Evolutionary conservation across 2,888 invertebrate species (phyloP).

Genomic region (Melangyna quadrimaculata): DNA sequence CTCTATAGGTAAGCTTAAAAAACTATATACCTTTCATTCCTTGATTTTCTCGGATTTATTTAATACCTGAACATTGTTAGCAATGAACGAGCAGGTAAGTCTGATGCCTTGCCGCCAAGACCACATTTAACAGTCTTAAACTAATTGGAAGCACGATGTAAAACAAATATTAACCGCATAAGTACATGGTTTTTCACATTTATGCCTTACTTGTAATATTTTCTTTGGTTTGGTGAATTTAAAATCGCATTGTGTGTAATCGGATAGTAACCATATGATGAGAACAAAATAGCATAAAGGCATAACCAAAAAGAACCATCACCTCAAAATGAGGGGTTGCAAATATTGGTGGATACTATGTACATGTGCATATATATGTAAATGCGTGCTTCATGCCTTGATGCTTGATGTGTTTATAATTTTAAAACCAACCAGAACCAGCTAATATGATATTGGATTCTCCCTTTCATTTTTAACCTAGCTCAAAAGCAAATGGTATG

Average conservation of each 20-base stretch:
- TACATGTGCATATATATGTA: no score
- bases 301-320: constrained; percentile 10
- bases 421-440: no score
- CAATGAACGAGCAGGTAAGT: neutral
- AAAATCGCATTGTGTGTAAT: constrained; percentile 29
- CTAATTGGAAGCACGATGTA: constrained; percentile 17
- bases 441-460: neutral
- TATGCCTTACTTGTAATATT: constrained; percentile 57
- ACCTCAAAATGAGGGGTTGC: constrained; percentile 1
- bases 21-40: neutral
- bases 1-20: neutral
- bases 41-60: constrained; percentile 6
- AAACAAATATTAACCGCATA: constrained; percentile 37
- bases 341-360: neutral
- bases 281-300: constrained; percentile 13
- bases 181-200: constrained; percentile 15
- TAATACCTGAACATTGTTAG: neutral
- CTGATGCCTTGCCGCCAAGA: neutral
- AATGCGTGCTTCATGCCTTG: no score
- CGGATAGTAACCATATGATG: constrained; percentile 34
- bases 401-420: no score
- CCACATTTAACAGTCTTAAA: constrained; percentile 30
- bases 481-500: neutral
- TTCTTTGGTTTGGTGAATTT: constrained; percentile 12
- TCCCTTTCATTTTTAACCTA: neutral